These are phyloP conservation scores for Cladorhizidae sp. DNA, from an alignment of 37 sponge, comb jelly and placozoan genomes.

Conservation along the genomic window DNA sequence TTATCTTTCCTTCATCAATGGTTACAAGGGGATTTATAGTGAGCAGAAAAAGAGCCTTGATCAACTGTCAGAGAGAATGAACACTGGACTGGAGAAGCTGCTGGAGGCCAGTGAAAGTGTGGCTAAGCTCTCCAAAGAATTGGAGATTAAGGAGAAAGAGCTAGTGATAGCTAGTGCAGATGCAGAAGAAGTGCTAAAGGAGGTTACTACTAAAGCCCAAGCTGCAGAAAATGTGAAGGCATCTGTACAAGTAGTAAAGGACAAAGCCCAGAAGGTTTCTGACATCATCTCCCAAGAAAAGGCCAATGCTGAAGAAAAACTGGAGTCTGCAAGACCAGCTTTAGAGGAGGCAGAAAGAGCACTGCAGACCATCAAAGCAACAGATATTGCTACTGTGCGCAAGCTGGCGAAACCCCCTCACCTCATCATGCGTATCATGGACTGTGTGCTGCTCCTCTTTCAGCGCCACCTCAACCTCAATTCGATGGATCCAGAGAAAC, in stretches of 20 bases:
- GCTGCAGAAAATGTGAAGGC: slow-evolving; percentile 99
- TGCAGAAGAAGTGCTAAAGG: slow-evolving; percentile 92
- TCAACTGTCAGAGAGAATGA: slow-evolving; percentile 91
- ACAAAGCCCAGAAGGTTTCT: slow-evolving; percentile 96
- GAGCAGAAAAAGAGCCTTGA: slow-evolving; percentile 82
- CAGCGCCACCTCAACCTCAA: slow-evolving; percentile 57
- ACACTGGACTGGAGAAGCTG: slow-evolving; percentile 94
- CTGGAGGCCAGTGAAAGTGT: slow-evolving; percentile 93
- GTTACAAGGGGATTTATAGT: slow-evolving; percentile 91
- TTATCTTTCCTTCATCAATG: slow-evolving; percentile 95
- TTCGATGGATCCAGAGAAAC: slow-evolving; percentile 82
- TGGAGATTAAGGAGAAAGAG: slow-evolving; percentile 96
- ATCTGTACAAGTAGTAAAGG: slow-evolving; percentile 97
- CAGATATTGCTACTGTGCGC: slow-evolving; percentile 96
- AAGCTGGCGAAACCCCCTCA: slow-evolving; percentile 98
- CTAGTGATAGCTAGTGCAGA: slow-evolving; percentile 86
- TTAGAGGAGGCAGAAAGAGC: slow-evolving; percentile 96
- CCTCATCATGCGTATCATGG: slow-evolving; percentile 99
- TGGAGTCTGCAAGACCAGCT: slow-evolving; percentile 93
- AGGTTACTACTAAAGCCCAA: slow-evolving; percentile 95
- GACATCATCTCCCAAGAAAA: slow-evolving; percentile 95
- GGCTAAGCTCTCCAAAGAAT: slow-evolving; percentile 81
- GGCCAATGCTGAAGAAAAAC: slow-evolving; percentile 87
- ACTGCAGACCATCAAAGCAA: slow-evolving; percentile 96
- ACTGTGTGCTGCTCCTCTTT: slow-evolving; percentile 95